Percentiles rank a stretch among this genome's conserved stretches.
phyloP scores from a whole-genome alignment of 2,888 invertebrate species.

The Campoletis raptor region DNA sequence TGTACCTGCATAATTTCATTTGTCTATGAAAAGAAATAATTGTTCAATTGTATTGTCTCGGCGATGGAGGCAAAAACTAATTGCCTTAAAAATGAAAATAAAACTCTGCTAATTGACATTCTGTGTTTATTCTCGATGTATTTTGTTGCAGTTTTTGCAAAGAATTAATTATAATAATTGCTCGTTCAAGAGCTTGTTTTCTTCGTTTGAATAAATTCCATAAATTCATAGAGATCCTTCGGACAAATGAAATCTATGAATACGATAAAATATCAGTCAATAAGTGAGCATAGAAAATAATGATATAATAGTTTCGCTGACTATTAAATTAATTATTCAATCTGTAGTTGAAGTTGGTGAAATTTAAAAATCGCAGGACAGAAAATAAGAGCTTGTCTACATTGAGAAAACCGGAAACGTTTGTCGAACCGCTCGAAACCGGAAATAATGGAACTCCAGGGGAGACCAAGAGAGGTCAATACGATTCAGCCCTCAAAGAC shows the following conservation, averaged over 20 bases:
- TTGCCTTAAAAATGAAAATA: not conserved
- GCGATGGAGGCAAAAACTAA: not conserved
- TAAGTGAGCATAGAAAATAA: not conserved
- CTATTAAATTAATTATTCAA: not conserved
- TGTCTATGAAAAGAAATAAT: not conserved
- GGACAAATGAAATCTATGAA: not conserved
- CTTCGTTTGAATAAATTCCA: not conserved
- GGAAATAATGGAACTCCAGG: constrained; percentile 54
- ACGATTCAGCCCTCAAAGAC: not conserved
- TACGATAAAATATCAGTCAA: not conserved
- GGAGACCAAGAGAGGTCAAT: constrained; percentile 24
- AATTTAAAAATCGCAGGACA: constrained; percentile 28
- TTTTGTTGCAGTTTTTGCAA: not conserved
- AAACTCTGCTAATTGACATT: not conserved
- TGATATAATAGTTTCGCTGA: not conserved
- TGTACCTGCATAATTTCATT: not conserved
- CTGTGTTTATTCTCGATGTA: not conserved
- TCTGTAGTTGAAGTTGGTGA: not conserved
- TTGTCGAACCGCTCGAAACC: constrained; percentile 69
- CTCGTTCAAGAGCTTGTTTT: not conserved
- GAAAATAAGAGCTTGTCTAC: constrained; percentile 18
- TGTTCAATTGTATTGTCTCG: not conserved
- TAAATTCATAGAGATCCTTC: not conserved
- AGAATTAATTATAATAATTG: not conserved
- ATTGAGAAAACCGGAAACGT: constrained; percentile 67